phyloP scores from a whole-genome alignment of 2,113 vertebrate genomes.

The Alligator mississippiensis region DNA sequence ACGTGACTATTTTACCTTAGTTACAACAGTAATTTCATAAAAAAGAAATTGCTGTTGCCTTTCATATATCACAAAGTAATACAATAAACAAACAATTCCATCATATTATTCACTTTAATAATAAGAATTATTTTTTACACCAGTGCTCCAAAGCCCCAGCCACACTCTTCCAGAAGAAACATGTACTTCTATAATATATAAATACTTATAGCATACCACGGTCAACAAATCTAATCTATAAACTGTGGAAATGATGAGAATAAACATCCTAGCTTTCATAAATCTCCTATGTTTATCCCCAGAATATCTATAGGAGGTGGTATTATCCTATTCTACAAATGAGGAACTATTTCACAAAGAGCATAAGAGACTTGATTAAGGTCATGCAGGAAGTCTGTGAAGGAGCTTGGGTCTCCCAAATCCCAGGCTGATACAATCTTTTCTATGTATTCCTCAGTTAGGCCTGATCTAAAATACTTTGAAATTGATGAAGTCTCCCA shows the following conservation, averaged over 20 bases:
- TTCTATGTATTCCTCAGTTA: not conserved
- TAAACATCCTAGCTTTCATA: too few relatives aligned
- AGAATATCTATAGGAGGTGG: too few relatives aligned
- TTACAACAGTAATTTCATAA: not conserved
- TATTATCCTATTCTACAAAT: too few relatives aligned
- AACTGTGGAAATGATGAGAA: too few relatives aligned
- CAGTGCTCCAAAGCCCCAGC: not conserved
- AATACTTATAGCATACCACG: too few relatives aligned
- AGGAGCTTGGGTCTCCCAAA: not conserved
- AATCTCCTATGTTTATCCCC: too few relatives aligned
- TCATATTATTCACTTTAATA: not conserved
- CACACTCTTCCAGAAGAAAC: not conserved
- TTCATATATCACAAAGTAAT: not conserved
- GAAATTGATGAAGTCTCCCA: not conserved
- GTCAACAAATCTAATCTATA: too few relatives aligned
- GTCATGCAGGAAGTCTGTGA: not conserved
- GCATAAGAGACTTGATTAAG: not conserved
- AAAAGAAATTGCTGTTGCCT: not conserved
- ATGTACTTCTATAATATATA: too few relatives aligned
- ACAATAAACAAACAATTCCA: not conserved
- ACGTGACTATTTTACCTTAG: not conserved
- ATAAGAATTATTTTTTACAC: not conserved
- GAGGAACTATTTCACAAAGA: too few relatives aligned
- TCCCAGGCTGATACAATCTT: not conserved
- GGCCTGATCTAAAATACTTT: not conserved